Conservation (phyloP, 2,113 vertebrate genomes). For the Brienomyrus longianalis region DNA sequence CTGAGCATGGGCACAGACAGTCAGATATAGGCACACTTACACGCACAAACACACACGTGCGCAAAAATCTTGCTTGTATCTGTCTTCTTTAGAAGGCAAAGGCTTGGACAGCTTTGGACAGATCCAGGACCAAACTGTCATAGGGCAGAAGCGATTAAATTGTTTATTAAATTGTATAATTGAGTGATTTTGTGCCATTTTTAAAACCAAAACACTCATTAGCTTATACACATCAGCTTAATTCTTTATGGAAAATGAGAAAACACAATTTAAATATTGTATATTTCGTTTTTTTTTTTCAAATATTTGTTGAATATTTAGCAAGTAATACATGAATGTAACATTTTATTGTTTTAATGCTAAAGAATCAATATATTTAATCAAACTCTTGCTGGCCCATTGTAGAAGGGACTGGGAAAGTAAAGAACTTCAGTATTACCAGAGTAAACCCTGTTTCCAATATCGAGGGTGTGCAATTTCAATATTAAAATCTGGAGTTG, state of each 20-base stretch:
- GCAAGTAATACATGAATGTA: neutral
- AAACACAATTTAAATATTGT: neutral
- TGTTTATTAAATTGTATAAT: neutral
- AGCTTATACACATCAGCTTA: neutral
- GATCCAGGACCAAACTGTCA: neutral
- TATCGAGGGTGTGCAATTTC: neutral
- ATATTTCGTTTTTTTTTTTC: neutral
- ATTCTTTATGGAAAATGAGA: neutral
- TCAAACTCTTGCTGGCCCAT: neutral
- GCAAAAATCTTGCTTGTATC: neutral
- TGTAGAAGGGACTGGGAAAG: neutral
- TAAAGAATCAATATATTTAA: neutral
- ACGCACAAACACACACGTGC: neutral
- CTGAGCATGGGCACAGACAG: slow-evolving; percentile 48
- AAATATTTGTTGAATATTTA: slow-evolving; percentile 11
- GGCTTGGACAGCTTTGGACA: neutral
- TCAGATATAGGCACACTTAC: neutral
- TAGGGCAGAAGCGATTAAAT: neutral
- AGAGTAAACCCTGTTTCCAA: neutral
- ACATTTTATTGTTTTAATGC: neutral
- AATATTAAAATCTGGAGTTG: neutral
- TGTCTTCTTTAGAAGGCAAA: neutral
- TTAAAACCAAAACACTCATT: neutral
- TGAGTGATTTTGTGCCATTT: neutral
- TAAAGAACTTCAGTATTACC: neutral